Evolutionary conservation across 2,797 vertebrate genomes (phyloP), one percentile per base, ranked within the genome.

Genomic region (Neostethus bicornis): DNA sequence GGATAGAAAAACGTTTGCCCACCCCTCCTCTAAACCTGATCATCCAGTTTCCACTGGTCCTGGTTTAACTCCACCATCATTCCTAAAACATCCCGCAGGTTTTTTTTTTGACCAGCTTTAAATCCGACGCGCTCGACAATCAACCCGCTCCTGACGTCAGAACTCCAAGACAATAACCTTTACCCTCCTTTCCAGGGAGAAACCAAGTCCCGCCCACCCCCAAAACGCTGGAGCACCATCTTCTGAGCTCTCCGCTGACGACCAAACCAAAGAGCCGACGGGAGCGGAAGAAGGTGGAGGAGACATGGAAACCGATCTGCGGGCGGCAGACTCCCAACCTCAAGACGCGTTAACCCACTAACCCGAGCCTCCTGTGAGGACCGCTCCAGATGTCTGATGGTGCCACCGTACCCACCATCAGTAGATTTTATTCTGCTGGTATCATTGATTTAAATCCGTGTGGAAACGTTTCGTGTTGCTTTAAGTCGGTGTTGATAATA

Each of bases 221-320:
- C 91, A 41, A 92, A 93, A 90, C 92, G 92, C 89, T 93, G 91
- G 91, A 91, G 91, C 85, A 92, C 92, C 90, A 92, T 92, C 88
- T 92, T 92, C 90, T 91, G 72, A 91, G 78, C 86, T 82, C 77
- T 60, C 73, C 46, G 26, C 72, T 28, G 57, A 81, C 53, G 67
- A 70, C 41, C 53, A 66, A 51, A 63, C 52, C 64, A 50, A 49
- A 45, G 80, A 87, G 52, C 64, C 65, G 12, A 71, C 68, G 44
- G 80, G 55, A 70, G 73, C 34, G 37, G 71, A 71, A 7, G 53
- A 23, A 32, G 65, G 51, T 8, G 56, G 61, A 24, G 80, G 62
- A 66, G 51, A 55, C 66, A 52, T 48, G 70, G 61, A 61, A 49
- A 28, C 51, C 53, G 76, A 87, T 63, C 63, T 56, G 66, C 84